These are phyloP conservation scores for Phrynocephalus guinanensis DNA, from an alignment of 2,797 vertebrate genomes.

Conservation along the genomic window DNA sequence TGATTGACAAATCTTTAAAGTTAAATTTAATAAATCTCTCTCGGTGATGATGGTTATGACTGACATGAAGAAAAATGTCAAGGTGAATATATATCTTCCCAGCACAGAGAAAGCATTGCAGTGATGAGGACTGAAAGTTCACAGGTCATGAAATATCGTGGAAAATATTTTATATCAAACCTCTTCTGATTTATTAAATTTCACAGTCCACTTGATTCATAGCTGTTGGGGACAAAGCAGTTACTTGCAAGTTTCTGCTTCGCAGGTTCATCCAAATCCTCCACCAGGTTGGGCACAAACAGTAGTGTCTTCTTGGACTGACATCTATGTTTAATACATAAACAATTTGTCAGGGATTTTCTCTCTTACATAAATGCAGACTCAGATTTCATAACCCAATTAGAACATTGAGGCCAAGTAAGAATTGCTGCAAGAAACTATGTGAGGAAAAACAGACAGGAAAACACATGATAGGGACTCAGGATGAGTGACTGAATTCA, in stretches of 20 bases:
- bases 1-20: slow-evolving; percentile 16
- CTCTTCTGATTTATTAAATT: slow-evolving; percentile 7
- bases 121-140: neutral
- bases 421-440: neutral
- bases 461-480: neutral
- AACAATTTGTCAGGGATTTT: neutral
- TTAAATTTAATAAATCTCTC: slow-evolving; percentile 29
- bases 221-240: neutral
- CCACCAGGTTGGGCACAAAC: neutral
- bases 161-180: slow-evolving; percentile 28
- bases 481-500: neutral
- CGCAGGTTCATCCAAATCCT: neutral
- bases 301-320: neutral
- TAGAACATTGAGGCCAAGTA: neutral
- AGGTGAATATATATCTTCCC: slow-evolving; percentile 2
- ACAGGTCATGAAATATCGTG: neutral
- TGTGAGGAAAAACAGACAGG: neutral
- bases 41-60: neutral
- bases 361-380: slow-evolving; percentile 1
- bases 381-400: slow-evolving; percentile 8
- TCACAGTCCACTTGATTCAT: slow-evolving; percentile 13
- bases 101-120: neutral
- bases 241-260: neutral
- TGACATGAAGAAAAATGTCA: slow-evolving; percentile 20
- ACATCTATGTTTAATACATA: neutral